These are phyloP conservation scores for Phenganax subtilis DNA, from an alignment of 92 coral and sea anemone species.

Conservation along the genomic window DNA sequence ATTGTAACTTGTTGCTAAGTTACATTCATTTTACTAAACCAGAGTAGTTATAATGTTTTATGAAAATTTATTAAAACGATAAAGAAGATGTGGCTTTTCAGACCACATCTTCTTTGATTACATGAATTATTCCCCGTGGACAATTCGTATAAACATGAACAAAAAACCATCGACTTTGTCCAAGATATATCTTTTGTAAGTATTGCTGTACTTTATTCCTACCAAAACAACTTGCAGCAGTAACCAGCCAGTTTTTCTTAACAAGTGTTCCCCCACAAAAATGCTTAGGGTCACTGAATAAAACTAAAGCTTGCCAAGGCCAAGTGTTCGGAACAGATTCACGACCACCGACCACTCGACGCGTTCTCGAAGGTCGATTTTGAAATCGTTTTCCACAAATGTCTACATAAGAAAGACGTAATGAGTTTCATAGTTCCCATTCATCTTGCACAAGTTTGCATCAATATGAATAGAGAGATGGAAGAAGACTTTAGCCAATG, in stretches of 20 bases:
- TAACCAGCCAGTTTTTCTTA: constrained; percentile 69
- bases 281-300: constrained; percentile 67
- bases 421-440: neutral
- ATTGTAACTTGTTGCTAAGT: neutral
- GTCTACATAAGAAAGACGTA: neutral
- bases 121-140: no score
- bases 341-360: constrained; percentile 82
- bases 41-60: no score
- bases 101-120: no score
- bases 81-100: neutral
- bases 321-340: constrained; percentile 71
- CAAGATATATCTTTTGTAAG: no score
- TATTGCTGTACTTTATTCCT: constrained; percentile 20
- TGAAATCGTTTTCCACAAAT: constrained; percentile 20
- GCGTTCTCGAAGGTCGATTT: constrained; percentile 40
- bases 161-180: no score
- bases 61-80: neutral
- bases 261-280: constrained; percentile 91
- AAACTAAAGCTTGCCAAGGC: constrained; percentile 95
- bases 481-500: no score
- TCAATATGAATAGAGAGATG: no score
- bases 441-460: no score
- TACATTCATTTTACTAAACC: neutral
- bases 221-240: constrained; percentile 97
- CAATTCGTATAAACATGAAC: no score